Conservation (phyloP, 2,888 invertebrate genomes). For the Andrena dorsata region DNA sequence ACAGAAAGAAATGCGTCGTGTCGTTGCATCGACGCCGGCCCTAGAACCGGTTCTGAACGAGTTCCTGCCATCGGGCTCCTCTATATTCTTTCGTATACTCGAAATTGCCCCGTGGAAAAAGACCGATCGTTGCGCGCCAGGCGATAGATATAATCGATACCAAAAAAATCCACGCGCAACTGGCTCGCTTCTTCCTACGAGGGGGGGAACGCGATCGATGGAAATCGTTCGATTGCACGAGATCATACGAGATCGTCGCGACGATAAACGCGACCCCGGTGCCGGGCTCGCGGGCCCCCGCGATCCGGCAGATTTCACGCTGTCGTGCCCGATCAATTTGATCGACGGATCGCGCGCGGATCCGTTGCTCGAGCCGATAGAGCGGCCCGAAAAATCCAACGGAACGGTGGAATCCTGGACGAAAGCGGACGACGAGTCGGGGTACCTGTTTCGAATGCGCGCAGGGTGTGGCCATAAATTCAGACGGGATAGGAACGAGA, state of each 20-base stretch:
- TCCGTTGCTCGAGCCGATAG: neutral
- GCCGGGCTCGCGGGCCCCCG: neutral
- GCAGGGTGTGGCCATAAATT: slow-evolving; percentile 64
- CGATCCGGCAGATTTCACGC: slow-evolving; percentile 1
- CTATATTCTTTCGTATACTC: slow-evolving; percentile 62
- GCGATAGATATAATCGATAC: slow-evolving; percentile 51
- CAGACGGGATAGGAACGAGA: slow-evolving; percentile 53
- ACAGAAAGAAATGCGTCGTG: slow-evolving; percentile 75
- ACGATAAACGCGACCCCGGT: slow-evolving; percentile 15
- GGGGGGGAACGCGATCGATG: neutral
- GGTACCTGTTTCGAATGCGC: slow-evolving; percentile 60
- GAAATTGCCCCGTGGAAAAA: slow-evolving; percentile 66
- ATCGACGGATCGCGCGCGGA: slow-evolving; percentile 7
- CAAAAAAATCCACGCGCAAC: neutral
- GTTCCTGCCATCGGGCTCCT: slow-evolving; percentile 62
- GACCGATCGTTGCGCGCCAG: slow-evolving; percentile 59
- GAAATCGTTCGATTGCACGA: slow-evolving; percentile 26
- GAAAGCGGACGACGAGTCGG: neutral
- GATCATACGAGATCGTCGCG: neutral
- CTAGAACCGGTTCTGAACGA: slow-evolving; percentile 77
- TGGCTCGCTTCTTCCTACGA: neutral
- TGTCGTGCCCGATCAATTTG: slow-evolving; percentile 12
- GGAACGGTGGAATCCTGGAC: slow-evolving; percentile 10
- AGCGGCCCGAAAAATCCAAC: slow-evolving; percentile 36
- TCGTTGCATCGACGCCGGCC: slow-evolving; percentile 71